Evolutionary conservation across 2,113 vertebrate species (phyloP).

Genomic region (Mormoops blainvillei): DNA sequence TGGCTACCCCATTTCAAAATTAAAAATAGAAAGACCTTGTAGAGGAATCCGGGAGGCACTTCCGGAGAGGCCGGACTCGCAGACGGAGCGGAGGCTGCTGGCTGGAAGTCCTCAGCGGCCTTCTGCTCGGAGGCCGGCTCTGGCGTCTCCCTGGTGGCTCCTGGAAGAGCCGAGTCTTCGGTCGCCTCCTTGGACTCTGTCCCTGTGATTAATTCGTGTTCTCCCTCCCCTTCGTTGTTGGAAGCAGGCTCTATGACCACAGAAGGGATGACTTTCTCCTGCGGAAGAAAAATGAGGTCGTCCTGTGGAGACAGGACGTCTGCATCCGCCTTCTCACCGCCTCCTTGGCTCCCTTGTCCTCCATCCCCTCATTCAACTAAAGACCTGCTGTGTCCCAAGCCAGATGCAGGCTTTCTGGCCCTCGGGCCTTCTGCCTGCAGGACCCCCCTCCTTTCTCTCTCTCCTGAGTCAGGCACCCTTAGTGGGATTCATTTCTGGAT

Average conservation of each 20-base stretch:
- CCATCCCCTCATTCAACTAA: background rate
- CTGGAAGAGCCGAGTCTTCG: background rate
- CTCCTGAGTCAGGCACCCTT: background rate
- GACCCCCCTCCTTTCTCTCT: background rate
- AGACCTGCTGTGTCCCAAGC: background rate
- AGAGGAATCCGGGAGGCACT: conserved; percentile 87
- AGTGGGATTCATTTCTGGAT: background rate
- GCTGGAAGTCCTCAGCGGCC: conserved; percentile 58
- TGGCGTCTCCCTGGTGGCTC: conserved; percentile 53
- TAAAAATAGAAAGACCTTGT: conserved; percentile 83
- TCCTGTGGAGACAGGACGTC: background rate
- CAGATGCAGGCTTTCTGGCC: background rate
- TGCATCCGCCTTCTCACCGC: rapidly evolving
- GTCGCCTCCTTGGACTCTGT: conserved; percentile 47
- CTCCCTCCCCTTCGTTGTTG: conserved; percentile 93
- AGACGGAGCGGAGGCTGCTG: background rate
- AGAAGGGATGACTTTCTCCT: conserved; percentile 94
- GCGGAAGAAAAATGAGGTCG: background rate
- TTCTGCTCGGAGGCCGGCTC: conserved; percentile 72
- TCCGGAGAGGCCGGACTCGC: conserved; percentile 60
- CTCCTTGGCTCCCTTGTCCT: background rate
- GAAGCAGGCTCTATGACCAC: conserved; percentile 96
- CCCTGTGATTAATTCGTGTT: background rate
- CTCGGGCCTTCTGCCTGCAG: background rate
- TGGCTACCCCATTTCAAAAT: background rate